Evolutionary conservation across 2,797 vertebrate species (phyloP), one percentile per base, ranked within the genome.

Genomic region (Myotis pilosus): DNA sequence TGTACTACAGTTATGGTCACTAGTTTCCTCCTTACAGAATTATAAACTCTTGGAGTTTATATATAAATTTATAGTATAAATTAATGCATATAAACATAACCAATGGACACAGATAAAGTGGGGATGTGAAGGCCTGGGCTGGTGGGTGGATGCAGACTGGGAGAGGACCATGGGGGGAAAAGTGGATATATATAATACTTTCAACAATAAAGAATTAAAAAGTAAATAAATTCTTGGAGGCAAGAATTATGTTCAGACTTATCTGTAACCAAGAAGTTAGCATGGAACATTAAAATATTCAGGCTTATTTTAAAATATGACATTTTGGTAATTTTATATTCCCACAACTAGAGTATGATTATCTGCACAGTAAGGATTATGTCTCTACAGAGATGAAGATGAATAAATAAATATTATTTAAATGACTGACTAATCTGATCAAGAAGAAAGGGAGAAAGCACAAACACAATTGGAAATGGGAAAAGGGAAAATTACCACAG

Each of bases 361-460:
- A 0, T n/a, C 16, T 57, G 2, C 60, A 68, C 30, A 69, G 8
- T 55, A 78, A 51, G 19, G 7, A 80, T 75, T 71, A 55, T 64
- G 28, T 38, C 25, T 81, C 22, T 86, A 57, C 6, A 66, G n/a
- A 89, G 8, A 44, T 87, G 3, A 15, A 82, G 12, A 72, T 44
- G 23, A 81, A 89, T 86, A 23, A 64, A 33, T 78, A 57, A 68
- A 33, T 78, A 90, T 51, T 55, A 1, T 78, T 72, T 86, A n/a
- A 94, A 60, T 93, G 49, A 60, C 5, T 87, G 33, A 36, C 9
- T 87, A 91, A 85, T 85, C 10, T 84, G 88, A 94, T 71, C 4
- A 88, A n/a, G 13, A 83, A 62, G 74, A 57, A 90, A 7, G 9
- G 9, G 28, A 15, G n/a, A 60, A 53, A 51, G 20, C 9, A 68